Evolutionary conservation across 2,888 invertebrate genomes (phyloP).

Genomic region (Entomobrya multifasciata): DNA sequence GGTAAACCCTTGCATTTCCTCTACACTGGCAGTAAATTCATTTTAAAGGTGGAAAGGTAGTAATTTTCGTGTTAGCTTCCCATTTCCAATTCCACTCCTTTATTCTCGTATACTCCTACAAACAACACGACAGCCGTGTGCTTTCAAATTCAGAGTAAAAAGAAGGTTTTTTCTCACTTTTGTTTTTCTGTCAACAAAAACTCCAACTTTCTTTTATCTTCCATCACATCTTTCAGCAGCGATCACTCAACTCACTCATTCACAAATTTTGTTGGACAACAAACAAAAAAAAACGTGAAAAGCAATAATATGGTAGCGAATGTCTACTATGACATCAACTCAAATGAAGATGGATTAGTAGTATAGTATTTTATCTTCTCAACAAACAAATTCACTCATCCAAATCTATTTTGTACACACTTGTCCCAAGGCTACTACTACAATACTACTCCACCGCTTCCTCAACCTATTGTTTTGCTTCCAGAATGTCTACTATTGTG

Average conservation of each 20-base stretch:
- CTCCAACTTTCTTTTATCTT: neutral
- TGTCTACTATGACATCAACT: neutral
- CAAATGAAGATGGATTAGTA: conserved; percentile 15
- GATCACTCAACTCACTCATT: conserved; percentile 4
- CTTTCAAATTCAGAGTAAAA: neutral
- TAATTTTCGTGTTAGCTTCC: conserved; percentile 51
- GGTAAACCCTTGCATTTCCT: neutral
- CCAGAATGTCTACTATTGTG: too few relatives aligned
- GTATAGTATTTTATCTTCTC: too few relatives aligned
- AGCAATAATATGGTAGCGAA: too few relatives aligned
- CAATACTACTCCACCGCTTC: too few relatives aligned
- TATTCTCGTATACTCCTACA: neutral
- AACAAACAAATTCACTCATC: too few relatives aligned
- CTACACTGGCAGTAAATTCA: neutral
- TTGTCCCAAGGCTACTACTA: too few relatives aligned
- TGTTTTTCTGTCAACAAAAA: neutral
- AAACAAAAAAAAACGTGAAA: neutral
- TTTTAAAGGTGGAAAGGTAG: conserved; percentile 25
- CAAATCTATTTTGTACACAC: too few relatives aligned
- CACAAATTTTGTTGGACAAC: neutral
- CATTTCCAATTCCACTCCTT: conserved; percentile 5
- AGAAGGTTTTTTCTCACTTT: neutral
- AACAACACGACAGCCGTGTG: neutral
- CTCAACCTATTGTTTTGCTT: too few relatives aligned
- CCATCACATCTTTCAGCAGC: neutral